Evolutionary conservation across 2,797 vertebrate species (phyloP).

Genomic region (Micrastur ruficollis): DNA sequence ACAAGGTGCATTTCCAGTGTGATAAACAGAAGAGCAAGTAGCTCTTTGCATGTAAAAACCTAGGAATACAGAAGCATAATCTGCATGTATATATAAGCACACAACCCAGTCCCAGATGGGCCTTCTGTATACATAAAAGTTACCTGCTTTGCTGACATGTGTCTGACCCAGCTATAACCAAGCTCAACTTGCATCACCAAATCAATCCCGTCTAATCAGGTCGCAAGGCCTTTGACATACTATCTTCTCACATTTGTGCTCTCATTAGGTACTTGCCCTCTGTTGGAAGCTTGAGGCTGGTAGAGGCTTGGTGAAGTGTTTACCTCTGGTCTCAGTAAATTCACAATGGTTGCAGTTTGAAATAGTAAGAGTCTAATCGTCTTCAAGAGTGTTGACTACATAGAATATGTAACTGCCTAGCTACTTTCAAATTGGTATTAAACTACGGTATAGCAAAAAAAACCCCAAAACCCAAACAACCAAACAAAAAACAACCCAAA

Average conservation of each 20-base stretch:
- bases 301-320: not conserved
- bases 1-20: not conserved
- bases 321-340: not conserved
- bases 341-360: not conserved
- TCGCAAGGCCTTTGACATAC: not conserved
- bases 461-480: not conserved
- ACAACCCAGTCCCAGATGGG: not conserved
- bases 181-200: not conserved
- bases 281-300: not conserved
- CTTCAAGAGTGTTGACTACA: not conserved
- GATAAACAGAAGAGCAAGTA: not conserved
- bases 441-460: not conserved
- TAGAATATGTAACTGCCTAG: not conserved
- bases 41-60: not conserved
- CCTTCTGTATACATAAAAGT: not conserved
- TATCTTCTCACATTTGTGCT: not conserved
- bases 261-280: not conserved
- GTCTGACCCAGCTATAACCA: not conserved
- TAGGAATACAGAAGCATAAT: not conserved
- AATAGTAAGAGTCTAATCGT: not conserved
- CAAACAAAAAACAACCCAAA: not conserved
- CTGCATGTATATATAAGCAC: not conserved
- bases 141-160: not conserved
- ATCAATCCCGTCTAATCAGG: not conserved
- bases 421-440: not conserved